Conservation (phyloP, 2,797 vertebrate genomes). For the Sarcoramphus papa region DNA sequence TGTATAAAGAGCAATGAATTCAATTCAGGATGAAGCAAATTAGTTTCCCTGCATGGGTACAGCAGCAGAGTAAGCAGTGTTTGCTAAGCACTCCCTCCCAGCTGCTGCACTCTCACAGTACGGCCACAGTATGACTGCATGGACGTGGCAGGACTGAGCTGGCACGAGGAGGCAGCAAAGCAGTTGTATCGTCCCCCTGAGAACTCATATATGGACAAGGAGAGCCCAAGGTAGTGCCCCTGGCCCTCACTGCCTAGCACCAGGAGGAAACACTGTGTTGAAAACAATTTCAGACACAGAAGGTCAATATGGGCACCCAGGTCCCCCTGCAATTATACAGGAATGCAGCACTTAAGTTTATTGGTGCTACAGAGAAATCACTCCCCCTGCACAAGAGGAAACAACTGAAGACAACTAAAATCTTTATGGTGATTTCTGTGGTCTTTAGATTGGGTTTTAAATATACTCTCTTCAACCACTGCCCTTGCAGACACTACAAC, state of each 20-base stretch:
- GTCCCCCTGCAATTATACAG: neutral
- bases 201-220: neutral
- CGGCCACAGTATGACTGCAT: neutral
- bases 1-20: neutral
- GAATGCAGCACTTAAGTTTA: neutral
- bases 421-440: neutral
- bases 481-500: neutral
- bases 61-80: neutral
- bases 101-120: neutral
- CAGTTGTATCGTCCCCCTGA: neutral
- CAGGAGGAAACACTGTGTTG: neutral
- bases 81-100: neutral
- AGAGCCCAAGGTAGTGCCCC: neutral
- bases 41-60: neutral
- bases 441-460: neutral
- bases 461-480: neutral
- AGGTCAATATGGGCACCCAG: neutral
- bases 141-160: neutral
- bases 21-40: neutral
- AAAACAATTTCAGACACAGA: neutral
- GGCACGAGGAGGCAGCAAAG: neutral
- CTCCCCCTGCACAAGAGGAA: neutral
- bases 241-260: neutral
- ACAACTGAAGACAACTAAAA: neutral
- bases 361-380: neutral